Base-by-base conservation (phyloP, 2,888 invertebrate genomes). In the Apamea sordens region DNA sequence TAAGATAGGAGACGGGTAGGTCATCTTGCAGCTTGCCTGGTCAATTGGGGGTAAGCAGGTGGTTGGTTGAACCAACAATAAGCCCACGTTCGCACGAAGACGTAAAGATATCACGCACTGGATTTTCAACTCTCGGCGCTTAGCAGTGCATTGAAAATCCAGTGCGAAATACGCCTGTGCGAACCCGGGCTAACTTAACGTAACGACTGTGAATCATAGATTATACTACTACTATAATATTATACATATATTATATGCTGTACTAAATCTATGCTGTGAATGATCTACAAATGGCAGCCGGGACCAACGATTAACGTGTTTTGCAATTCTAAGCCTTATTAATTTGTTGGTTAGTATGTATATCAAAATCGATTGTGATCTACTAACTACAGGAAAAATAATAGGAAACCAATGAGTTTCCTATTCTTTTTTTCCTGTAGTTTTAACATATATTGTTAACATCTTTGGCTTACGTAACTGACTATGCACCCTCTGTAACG, bases 11-110 rank as follows among this genome's bases (percentile, higher is more conserved):
- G 36, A 61, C 67, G 73, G 72, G 69, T 47, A n/a, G 73, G 73
- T 72, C 76, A 74, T 24, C 50, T 70, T 61, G 72, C 86, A 86
- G 84, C 84, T 82, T 67, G 71, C n/a, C 47, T 67, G 56, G 50
- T 79, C 50, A 83, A 86, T 73, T 76, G 41, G 8, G 32, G 59
- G 50, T 75, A 32, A 50, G 63, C 84, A 84, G 80, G 13, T 84
- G 87, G 18, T 50, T 65, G 53, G 18, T 53, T 7, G 24, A 41
- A 56, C 56, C 41, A 56, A 21, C 28, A 5, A 18, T 53, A 56
- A 56, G 10, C 3, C 10, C 10, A 56, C 56, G 56, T 10, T 24
- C 7, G 11, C 24, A 56, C 56, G 10, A 36, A 36, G 56, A 56
- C 56, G 11, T 56, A n/a, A 56, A n/a, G 24, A 10, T 50, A 21